Evolutionary conservation across 1,140 invertebrate species (phyloP), one percentile per base, ranked within the genome.

Genomic region (Pectinophora gossypiella): DNA sequence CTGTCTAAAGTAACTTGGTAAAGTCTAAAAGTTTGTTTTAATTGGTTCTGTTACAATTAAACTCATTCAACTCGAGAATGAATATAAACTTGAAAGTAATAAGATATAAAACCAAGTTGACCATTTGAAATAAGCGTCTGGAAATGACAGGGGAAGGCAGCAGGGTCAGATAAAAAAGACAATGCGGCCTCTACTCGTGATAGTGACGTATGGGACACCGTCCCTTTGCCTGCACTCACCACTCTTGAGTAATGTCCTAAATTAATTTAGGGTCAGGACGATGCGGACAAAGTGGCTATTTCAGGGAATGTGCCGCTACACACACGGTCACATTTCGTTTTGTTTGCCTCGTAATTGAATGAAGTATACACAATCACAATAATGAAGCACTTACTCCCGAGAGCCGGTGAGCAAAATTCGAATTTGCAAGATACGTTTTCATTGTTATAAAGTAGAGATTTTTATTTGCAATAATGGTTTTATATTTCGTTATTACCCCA

Each of bases 221-320:
- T 43, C 52, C 47, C 50, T 58, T 46, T 48, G 19, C 13, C 38
- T 54, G 45, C 59, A 32, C 47, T 23, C 51, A 22, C 16, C 20
- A 13, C 19, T 32, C 51, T 42, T 59, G 57, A 59, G 54, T 54
- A 56, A 63, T 63, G 53, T 21, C 23, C 46, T 40, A 54, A 50
- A 56, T 58, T 61, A 64, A 57, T 64, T 61, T 48, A 36, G 55
- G 51, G 51, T 55, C 49, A 49, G 21, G 35, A 47, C 48, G 47
- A 40, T 19, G 68, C 67, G 76, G 67, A 76, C 72, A 76, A 16
- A 40, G 36, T 40, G 36, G 36, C 16, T 15, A 40, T 40, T 40
- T 40, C 16, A 15, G 15, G n/a, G 15, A 40, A 40, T 15, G 16
- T 40, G 36, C 16, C 36, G 3, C 27, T 32, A n/a, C n/a, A 12